phyloP scores from a whole-genome alignment of 2,888 invertebrate genomes.

The Rugalucina vietnamica region DNA sequence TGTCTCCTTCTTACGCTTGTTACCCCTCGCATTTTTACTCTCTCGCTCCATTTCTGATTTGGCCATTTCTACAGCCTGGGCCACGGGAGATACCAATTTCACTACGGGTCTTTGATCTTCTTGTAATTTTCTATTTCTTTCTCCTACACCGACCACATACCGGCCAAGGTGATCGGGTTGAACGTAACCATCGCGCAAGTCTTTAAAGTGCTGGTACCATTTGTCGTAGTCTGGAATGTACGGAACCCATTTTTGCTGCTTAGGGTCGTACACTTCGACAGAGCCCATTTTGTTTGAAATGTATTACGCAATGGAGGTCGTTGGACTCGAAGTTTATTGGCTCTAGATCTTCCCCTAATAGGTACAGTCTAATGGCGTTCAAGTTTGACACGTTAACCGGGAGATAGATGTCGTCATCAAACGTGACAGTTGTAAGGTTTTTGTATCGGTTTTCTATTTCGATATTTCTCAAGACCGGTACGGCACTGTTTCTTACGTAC shows the following conservation, averaged over 20 bases:
- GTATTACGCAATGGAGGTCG: background rate
- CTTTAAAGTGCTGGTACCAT: background rate
- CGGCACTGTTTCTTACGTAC: background rate
- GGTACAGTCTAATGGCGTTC: too few relatives aligned
- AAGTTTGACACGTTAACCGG: background rate
- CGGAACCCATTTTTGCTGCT: background rate
- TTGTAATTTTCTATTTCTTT: background rate
- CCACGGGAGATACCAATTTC: constrained; percentile 37
- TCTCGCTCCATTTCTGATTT: too few relatives aligned
- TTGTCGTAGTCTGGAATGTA: background rate
- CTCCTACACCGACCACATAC: constrained; percentile 17
- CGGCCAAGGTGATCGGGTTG: constrained; percentile 29
- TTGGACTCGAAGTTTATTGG: background rate
- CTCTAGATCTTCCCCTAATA: background rate
- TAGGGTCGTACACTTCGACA: background rate
- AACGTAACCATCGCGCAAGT: too few relatives aligned
- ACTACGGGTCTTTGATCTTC: background rate
- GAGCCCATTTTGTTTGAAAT: background rate
- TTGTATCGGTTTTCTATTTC: constrained; percentile 1
- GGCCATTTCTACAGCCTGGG: constrained; percentile 40
- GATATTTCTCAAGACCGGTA: background rate
- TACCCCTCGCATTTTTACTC: background rate
- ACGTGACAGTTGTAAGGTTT: background rate
- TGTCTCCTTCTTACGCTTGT: background rate
- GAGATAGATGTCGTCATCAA: background rate